A percentile compares a stretch with the other conserved stretches of the same genome.
Conservation (phyloP, 2,888 invertebrate genomes). For the Cordilura impudica region DNA sequence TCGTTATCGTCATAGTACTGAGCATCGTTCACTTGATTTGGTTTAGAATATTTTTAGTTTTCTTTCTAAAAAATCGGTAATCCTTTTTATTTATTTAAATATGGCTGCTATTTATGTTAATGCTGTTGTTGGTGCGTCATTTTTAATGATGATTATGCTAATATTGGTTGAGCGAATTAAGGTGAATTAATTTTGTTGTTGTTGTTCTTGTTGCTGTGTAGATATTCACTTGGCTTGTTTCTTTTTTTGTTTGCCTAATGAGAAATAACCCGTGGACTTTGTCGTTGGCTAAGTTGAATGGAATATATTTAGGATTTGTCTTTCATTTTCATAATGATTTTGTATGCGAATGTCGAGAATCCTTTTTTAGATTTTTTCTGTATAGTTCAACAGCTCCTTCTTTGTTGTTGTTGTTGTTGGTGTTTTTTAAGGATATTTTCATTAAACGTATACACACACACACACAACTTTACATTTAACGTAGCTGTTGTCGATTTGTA, state of each 20-base stretch:
- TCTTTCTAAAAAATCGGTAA: background rate
- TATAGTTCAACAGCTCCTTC: background rate
- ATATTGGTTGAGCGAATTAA: background rate
- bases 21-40: constrained; percentile 25
- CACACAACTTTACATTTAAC: too few relatives aligned
- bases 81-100: too few relatives aligned
- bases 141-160: background rate
- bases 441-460: too few relatives aligned
- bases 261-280: background rate
- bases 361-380: constrained; percentile 3
- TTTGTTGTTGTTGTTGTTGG: constrained; percentile 39
- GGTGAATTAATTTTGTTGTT: constrained; percentile 23
- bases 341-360: background rate
- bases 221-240: constrained; percentile 2
- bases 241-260: background rate
- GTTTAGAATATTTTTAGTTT: background rate
- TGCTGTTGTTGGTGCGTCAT: too few relatives aligned
- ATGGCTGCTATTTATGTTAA: too few relatives aligned
- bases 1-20: constrained; percentile 9
- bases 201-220: background rate
- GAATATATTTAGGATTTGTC: constrained; percentile 1
- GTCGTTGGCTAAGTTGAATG: background rate
- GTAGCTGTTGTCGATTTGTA: too few relatives aligned
- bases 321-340: background rate
- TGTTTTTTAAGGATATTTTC: too few relatives aligned